phyloP scores from a whole-genome alignment of 2,113 vertebrate genomes.

The Misgurnus mizolepis region DNA sequence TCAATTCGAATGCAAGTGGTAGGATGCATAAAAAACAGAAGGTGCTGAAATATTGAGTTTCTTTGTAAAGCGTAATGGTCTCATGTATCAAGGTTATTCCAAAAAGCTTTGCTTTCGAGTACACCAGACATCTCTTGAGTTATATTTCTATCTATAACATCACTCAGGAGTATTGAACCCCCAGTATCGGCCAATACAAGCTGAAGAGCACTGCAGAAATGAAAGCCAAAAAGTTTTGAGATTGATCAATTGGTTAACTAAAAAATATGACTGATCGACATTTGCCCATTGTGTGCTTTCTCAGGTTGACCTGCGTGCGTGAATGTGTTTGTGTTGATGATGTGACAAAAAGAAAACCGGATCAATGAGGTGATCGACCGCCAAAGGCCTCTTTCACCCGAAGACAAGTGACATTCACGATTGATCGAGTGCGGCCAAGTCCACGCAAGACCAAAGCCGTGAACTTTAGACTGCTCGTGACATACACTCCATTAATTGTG shows the following conservation, averaged over 20 bases:
- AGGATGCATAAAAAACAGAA: too few species aligned
- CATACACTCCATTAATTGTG: background rate
- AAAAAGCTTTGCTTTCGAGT: slow-evolving; percentile 3
- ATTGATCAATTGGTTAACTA: slow-evolving; percentile 50
- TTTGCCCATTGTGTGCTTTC: slow-evolving; percentile 63
- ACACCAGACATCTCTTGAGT: slow-evolving; percentile 11
- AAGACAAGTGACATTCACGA: slow-evolving; percentile 65
- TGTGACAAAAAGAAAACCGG: slow-evolving; percentile 50
- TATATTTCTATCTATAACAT: slow-evolving; percentile 21
- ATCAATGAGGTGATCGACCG: slow-evolving; percentile 70
- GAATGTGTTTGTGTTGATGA: slow-evolving; percentile 27
- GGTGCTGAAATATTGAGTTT: too few species aligned
- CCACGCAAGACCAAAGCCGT: background rate
- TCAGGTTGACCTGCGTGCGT: slow-evolving; percentile 57
- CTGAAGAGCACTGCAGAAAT: slow-evolving; percentile 4
- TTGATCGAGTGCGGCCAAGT: slow-evolving; percentile 45
- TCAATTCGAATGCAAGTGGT: too few species aligned
- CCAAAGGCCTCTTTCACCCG: slow-evolving; percentile 59
- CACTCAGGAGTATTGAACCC: slow-evolving; percentile 19
- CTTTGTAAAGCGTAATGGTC: too few species aligned
- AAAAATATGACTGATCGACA: slow-evolving; percentile 61
- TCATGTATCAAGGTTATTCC: background rate
- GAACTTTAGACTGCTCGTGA: background rate
- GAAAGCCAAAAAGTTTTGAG: slow-evolving; percentile 25
- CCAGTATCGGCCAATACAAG: background rate